phyloP scores from a whole-genome alignment of 2,797 vertebrate species.

The Podarcis lilfordi region DNA sequence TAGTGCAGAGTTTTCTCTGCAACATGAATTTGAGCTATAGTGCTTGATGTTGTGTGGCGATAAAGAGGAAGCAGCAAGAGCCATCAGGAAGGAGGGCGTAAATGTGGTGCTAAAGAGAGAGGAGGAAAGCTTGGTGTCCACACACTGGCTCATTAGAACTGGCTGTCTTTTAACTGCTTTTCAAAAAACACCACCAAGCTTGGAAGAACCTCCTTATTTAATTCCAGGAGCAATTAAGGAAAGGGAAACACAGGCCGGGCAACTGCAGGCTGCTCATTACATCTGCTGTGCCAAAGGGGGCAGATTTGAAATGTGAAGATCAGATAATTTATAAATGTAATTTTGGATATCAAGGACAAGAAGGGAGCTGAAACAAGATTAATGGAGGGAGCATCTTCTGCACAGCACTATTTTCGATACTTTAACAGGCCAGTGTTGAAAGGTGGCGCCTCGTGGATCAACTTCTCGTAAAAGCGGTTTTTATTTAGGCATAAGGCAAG shows the following conservation, averaged over 20 bases:
- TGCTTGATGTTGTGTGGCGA: slow-evolving; percentile 61
- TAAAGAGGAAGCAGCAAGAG: slow-evolving; percentile 51
- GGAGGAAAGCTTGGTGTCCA: slow-evolving; percentile 27
- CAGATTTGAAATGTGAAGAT: slow-evolving; percentile 64
- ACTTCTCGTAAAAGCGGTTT: slow-evolving; percentile 9
- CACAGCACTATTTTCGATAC: slow-evolving; percentile 38
- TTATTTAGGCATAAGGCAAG: slow-evolving; percentile 26
- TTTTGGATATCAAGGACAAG: slow-evolving; percentile 61
- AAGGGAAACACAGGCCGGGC: slow-evolving; percentile 39
- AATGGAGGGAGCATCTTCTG: slow-evolving; percentile 41
- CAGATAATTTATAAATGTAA: slow-evolving; percentile 60
- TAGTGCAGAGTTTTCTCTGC: slow-evolving; percentile 56
- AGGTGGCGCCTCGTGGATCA: background rate
- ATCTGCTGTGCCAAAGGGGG: slow-evolving; percentile 44
- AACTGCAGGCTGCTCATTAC: slow-evolving; percentile 58
- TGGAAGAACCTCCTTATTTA: slow-evolving; percentile 42
- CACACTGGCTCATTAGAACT: slow-evolving; percentile 35
- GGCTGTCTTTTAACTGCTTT: slow-evolving; percentile 50
- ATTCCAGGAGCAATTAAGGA: slow-evolving; percentile 56
- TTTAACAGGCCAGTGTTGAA: slow-evolving; percentile 25
- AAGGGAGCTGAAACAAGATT: slow-evolving; percentile 33
- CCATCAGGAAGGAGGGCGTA: slow-evolving; percentile 51
- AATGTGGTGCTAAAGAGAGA: slow-evolving; percentile 47
- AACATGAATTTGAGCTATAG: slow-evolving; percentile 63
- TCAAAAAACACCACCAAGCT: slow-evolving; percentile 32